A percentile compares a stretch with the other conserved stretches of the same genome.
phyloP scores from a whole-genome alignment of 2,888 invertebrate genomes.

The Hermaeophaga mercurialis region DNA sequence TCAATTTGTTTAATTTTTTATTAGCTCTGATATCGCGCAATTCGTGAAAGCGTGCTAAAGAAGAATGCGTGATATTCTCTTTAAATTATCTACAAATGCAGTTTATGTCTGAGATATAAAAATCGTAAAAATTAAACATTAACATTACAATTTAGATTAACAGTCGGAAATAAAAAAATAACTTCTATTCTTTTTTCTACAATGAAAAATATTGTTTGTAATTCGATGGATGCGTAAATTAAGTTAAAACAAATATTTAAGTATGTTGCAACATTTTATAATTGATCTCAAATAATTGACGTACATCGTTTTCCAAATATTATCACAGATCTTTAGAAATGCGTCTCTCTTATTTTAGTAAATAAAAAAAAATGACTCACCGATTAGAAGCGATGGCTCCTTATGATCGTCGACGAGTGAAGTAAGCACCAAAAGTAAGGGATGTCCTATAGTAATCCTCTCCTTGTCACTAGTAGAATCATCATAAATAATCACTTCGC shows the following conservation, averaged over 20 bases:
- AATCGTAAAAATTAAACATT: no score
- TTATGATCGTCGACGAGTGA: conserved; percentile 71
- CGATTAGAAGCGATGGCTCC: conserved; percentile 68
- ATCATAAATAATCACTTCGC: conserved; percentile 73
- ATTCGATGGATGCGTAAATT: no score
- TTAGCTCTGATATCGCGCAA: not conserved
- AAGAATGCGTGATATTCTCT: not conserved
- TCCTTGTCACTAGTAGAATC: conserved; percentile 69
- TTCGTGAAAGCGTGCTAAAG: conserved; percentile 4
- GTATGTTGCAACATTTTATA: no score
- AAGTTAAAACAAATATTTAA: no score
- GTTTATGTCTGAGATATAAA: no score
- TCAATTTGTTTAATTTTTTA: not conserved
- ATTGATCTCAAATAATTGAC: no score
- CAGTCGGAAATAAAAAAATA: no score
- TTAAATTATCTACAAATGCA: not conserved
- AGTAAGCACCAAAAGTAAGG: conserved; percentile 68
- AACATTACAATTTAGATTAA: no score
- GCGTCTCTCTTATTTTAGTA: no score
- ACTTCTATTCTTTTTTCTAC: no score
- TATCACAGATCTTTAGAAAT: not conserved
- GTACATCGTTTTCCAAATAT: no score
- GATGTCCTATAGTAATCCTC: conserved; percentile 63
- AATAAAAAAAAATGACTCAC: conserved; percentile 60
- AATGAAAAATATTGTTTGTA: no score